A percentile compares a stretch with the other conserved stretches of the same genome.
Evolutionary conservation across 2,797 vertebrate genomes (phyloP).

Genomic region (Oreochromis mossambicus): DNA sequence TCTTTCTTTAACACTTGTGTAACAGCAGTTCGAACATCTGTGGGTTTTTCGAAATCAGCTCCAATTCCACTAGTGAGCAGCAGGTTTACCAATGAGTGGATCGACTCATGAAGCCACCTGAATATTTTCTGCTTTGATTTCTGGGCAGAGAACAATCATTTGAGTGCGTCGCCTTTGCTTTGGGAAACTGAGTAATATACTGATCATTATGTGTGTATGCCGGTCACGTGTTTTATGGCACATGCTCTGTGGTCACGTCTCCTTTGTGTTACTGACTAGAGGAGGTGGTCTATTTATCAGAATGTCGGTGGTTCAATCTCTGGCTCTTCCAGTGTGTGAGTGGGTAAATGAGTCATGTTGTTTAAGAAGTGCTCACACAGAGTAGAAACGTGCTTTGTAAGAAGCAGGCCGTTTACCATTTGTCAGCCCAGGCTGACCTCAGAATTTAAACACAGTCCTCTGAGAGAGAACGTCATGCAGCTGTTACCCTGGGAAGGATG

Average conservation of each 20-base stretch:
- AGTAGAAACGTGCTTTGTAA: neutral
- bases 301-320: neutral
- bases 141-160: neutral
- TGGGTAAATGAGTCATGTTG: neutral
- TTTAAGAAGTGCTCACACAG: neutral
- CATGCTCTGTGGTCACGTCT: neutral
- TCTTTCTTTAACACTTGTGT: neutral
- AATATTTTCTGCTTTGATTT: neutral
- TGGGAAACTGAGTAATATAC: neutral
- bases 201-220: neutral
- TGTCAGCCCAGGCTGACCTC: neutral
- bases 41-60: neutral
- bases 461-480: neutral
- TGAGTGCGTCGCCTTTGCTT: fast-evolving
- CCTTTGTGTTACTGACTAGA: neutral
- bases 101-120: neutral
- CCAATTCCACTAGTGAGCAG: neutral
- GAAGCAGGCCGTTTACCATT: neutral
- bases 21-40: neutral
- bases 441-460: neutral
- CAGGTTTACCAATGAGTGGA: neutral
- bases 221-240: neutral
- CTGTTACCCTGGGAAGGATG: neutral
- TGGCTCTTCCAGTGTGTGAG: neutral
- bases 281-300: neutral